Evolutionary conservation across 2,888 invertebrate species (phyloP), one percentile per base, ranked within the genome.

Genomic region (Drosophila algonquin): DNA sequence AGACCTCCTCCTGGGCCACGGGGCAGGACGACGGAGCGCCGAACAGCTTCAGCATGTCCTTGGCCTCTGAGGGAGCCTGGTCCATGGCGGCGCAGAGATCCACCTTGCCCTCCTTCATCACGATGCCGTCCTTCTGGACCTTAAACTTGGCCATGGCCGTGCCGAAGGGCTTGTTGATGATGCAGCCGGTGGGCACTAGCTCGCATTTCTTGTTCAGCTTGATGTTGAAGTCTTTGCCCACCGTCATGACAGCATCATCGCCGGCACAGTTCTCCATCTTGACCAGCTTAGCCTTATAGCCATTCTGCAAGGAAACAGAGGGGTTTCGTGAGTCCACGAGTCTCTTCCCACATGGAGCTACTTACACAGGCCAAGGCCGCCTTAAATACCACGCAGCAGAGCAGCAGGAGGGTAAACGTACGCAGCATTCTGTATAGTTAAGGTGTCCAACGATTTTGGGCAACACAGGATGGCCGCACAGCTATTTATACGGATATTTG

Each of bases 21-120:
- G 93, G 93, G 72, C 93, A 93, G n/a, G 88, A 81, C 9, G 91
- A 87, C 3, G 93, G 93, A 1, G 93, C 84, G 1, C 92, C 92
- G 63, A 93, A 92, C 12, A 91, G 60, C 52, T 90, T 90, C 18
- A 92, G 57, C 24, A 91, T 81, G 27, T 87, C 86, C 80, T 89
- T 91, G 18, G 81, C 75, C 62, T 91, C 86, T 3, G 57, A 35
- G 2, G 85, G 40, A 2, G 83, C 90, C 40, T 79, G 74, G 27
- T 85, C 88, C 0, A 90, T 83, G 10, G 87, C 83, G 18, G 89
- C 85, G 61, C 93, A 93, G n/a, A 93, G 79, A 76, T 93, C 93
- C 4, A 91, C 21, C 32, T 90, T 90, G n/a, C 93, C 93, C 75
- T 92, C 92, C 47, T 92, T 90, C 10, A 92, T 72, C 3, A 92